Evolutionary conservation across 2,888 invertebrate genomes (phyloP).

Genomic region (Miltochrista miniata): DNA sequence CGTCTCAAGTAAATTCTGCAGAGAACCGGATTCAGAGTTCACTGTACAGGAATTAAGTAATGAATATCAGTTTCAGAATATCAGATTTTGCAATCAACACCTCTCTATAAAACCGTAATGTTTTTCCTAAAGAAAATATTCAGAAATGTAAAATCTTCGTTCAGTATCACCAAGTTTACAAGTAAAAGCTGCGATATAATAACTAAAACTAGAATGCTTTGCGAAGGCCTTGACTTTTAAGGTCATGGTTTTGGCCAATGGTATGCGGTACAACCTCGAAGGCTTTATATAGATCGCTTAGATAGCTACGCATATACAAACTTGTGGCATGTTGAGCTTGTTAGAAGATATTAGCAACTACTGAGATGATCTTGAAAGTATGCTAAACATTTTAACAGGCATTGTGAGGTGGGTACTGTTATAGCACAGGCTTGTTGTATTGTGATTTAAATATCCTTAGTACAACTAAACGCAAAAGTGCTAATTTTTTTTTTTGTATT

Average conservation of each 20-base stretch:
- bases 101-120: too few relatives aligned
- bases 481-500: background rate
- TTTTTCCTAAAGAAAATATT: background rate
- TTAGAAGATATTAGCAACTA: background rate
- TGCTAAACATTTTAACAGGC: slow-evolving; percentile 2
- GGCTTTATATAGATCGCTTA: slow-evolving; percentile 2
- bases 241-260: slow-evolving; percentile 45
- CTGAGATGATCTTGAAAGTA: slow-evolving; percentile 2
- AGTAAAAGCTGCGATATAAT: slow-evolving; percentile 17
- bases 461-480: background rate
- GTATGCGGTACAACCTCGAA: slow-evolving; percentile 16
- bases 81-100: too few relatives aligned
- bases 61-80: slow-evolving; percentile 1
- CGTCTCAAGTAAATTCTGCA: slow-evolving; percentile 11
- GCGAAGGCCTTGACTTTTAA: slow-evolving; percentile 39
- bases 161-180: background rate
- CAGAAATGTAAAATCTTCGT: background rate
- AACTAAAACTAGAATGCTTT: slow-evolving; percentile 28
- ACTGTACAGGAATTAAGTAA: background rate
- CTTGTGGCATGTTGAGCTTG: slow-evolving; percentile 5
- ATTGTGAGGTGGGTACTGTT: background rate
- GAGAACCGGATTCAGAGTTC: slow-evolving; percentile 11
- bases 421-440: background rate
- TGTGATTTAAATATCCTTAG: background rate
- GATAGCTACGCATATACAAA: background rate